Base-by-base conservation (phyloP, 2,888 invertebrate genomes). In the Penaeus monodon region DNA sequence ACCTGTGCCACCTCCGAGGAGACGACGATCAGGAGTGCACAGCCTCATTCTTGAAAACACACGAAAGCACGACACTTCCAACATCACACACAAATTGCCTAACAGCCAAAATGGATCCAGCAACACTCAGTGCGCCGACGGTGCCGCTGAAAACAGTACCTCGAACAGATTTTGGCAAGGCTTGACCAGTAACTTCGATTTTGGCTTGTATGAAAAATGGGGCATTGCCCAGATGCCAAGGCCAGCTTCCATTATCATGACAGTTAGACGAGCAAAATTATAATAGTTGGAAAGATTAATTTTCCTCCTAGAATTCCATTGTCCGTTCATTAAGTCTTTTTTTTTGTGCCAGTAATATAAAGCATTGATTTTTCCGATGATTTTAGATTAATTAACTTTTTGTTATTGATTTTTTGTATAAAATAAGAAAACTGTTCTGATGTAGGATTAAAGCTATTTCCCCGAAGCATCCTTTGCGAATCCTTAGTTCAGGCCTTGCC, bases 171-270 rank as follows among this genome's bases (percentile, higher is more conserved):
- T 63, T 63, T 38, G 68, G 49, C 44, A 81, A n/a, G 81, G 81
- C 70, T 63, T n/a, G 38, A 33, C 27, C 14, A 64, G 63, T 64
- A 77, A 76, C 33, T 65, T 65, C 44, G 49, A 44, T 49, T 77
- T 84, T 66, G 57, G 44, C 14, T 77, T 84, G 66, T 84, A 84
- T 66, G 84, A 84, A 38, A 76, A 84, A 38, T 84, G 84, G 84
- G 84, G 84, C n/a, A 65, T 84, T 77, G 49, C 44, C 22, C 77
- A 64, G 44, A 84, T 84, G 84, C 84, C 84, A 1, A 33, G 77
- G 17, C 83, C 83, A 17, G 65, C 83, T 2, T 83, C 74, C 38
- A 74, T 83, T 38, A 83, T 83, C 38, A 66, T 81, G 70, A 81
- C 81, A 44, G 81, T 81, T 27, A 81, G 81, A 49, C 65, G 68